Evolutionary conservation across 2,888 invertebrate genomes (phyloP).

Genomic region (Melinopterus prodromus): DNA sequence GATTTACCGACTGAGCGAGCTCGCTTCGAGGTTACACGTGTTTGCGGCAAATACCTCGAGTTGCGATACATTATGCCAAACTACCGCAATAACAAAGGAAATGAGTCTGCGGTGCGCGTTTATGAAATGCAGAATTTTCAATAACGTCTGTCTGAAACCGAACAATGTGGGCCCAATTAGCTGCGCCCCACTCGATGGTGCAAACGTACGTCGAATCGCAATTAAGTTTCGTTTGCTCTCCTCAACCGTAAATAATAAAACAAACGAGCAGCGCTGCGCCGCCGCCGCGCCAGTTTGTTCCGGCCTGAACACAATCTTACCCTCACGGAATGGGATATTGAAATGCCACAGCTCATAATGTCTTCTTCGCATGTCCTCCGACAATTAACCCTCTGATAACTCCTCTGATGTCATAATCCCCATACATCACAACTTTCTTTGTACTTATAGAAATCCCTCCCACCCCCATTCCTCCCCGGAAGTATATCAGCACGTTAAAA

Average conservation of each 20-base stretch:
- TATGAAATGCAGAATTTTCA: neutral
- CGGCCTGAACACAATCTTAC: neutral
- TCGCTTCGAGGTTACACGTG: neutral
- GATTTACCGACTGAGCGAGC: neutral
- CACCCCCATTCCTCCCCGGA: neutral
- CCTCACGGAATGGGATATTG: neutral
- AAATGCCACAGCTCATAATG: constrained; percentile 4
- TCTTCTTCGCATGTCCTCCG: neutral
- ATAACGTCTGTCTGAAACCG: neutral
- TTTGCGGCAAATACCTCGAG: neutral
- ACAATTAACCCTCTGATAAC: neutral
- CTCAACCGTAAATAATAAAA: constrained; percentile 19
- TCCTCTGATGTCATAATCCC: constrained; percentile 4
- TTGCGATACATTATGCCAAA: neutral
- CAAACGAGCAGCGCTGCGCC: neutral
- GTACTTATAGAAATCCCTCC: neutral
- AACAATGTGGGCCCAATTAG: neutral
- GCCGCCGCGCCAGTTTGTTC: neutral
- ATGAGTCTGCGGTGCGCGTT: neutral
- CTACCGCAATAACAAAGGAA: neutral
- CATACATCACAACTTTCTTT: neutral
- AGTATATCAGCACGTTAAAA: neutral
- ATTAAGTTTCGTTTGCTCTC: constrained; percentile 5
- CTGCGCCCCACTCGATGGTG: neutral
- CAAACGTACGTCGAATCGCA: neutral